Evolutionary conservation across 2,797 vertebrate genomes (phyloP).

Genomic region (Urosaurus nigricauda): DNA sequence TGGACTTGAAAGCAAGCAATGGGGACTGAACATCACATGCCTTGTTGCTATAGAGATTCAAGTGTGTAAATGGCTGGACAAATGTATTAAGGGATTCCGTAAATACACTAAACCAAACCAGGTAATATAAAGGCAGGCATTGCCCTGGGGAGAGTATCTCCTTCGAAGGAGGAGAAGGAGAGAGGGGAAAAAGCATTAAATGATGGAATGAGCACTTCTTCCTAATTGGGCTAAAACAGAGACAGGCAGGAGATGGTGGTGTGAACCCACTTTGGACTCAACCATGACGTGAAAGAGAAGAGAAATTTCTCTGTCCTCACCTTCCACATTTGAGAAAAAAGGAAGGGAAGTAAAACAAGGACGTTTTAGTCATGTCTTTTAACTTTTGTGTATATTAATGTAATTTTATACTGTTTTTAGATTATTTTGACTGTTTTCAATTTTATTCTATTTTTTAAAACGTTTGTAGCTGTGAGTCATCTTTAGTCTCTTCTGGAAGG

Average conservation of each 20-base stretch:
- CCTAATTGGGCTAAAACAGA: slow-evolving; percentile 51
- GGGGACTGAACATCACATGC: background rate
- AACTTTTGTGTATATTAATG: too few species aligned
- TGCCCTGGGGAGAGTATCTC: slow-evolving; percentile 48
- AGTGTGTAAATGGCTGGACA: background rate
- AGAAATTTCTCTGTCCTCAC: slow-evolving; percentile 16
- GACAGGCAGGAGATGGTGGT: slow-evolving; percentile 29
- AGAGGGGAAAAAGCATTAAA: slow-evolving; percentile 13
- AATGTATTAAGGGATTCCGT: slow-evolving; percentile 40
- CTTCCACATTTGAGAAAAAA: slow-evolving; percentile 29
- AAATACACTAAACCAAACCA: slow-evolving; percentile 20
- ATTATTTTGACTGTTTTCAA: too few species aligned
- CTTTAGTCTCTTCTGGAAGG: too few species aligned
- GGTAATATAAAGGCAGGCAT: slow-evolving; percentile 26
- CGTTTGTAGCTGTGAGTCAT: too few species aligned
- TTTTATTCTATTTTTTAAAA: too few species aligned
- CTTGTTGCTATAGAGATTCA: slow-evolving; percentile 21
- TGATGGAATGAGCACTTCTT: slow-evolving; percentile 44
- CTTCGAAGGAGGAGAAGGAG: background rate
- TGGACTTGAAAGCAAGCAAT: slow-evolving; percentile 34
- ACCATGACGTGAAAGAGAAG: slow-evolving; percentile 44
- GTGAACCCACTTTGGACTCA: background rate
- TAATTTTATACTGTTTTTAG: too few species aligned
- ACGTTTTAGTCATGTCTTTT: too few species aligned
- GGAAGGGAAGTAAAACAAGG: background rate